These are phyloP conservation scores for Archivesica marissinica DNA, from an alignment of 1,140 invertebrate genomes.

Conservation along the genomic window DNA sequence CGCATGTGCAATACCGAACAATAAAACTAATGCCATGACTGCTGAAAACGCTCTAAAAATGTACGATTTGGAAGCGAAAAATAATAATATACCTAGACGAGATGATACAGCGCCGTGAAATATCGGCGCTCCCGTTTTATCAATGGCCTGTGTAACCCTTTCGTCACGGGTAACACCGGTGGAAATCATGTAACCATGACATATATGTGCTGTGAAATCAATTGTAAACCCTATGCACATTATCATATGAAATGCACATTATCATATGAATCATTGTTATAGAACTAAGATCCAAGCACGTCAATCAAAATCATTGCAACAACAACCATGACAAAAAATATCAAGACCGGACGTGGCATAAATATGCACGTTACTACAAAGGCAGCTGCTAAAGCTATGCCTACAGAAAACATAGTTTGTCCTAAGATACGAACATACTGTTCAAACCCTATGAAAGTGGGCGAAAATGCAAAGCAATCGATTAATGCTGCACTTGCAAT, in stretches of 20 bases:
- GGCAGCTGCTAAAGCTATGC: no score
- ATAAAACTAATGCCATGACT: slow-evolving; percentile 97
- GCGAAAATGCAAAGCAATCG: no score
- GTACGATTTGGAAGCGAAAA: slow-evolving; percentile 95
- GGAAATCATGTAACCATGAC: slow-evolving; percentile 97
- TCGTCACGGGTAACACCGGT: slow-evolving; percentile 84
- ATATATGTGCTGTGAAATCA: slow-evolving; percentile 98
- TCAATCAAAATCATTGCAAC: no score
- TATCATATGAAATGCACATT: no score
- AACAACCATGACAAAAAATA: no score
- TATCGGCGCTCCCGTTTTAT: slow-evolving; percentile 96
- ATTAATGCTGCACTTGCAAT: no score
- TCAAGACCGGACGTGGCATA: no score
- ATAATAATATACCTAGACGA: slow-evolving; percentile 94
- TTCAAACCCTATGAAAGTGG: no score
- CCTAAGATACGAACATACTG: no score
- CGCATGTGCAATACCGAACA: slow-evolving; percentile 97
- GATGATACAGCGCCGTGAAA: slow-evolving; percentile 98
- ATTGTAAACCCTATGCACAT: slow-evolving; percentile 99
- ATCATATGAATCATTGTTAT: slow-evolving; percentile 99
- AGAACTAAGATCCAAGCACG: no score
- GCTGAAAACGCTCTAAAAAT: slow-evolving; percentile 99
- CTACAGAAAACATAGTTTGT: no score
- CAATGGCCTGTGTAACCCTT: slow-evolving; percentile 93
- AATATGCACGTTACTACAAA: no score